These are phyloP conservation scores for Phasianus colchicus DNA, from an alignment of 2,113 vertebrate genomes.

Conservation along the genomic window DNA sequence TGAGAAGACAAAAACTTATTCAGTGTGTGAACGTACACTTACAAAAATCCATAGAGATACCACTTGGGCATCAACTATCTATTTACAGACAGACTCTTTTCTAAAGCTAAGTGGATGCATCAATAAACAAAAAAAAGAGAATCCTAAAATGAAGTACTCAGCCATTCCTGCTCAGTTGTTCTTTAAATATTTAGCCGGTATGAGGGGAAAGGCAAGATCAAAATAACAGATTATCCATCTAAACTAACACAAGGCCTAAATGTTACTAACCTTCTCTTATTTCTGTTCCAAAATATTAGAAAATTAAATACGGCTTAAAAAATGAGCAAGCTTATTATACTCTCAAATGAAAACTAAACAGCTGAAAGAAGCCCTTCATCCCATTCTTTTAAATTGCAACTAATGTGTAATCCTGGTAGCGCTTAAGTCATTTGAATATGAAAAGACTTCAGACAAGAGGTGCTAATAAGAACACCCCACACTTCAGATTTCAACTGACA, in stretches of 20 bases:
- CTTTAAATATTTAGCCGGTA: neutral
- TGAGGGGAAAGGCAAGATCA: neutral
- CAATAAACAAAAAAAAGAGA: neutral
- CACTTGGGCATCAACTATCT: neutral
- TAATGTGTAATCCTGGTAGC: constrained; percentile 31
- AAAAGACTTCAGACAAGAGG: constrained; percentile 63
- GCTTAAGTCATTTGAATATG: constrained; percentile 75
- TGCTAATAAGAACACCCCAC: constrained; percentile 53
- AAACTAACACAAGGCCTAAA: neutral
- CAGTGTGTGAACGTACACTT: neutral
- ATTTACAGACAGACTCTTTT: neutral
- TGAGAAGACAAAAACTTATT: neutral
- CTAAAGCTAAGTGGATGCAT: neutral
- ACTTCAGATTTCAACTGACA: constrained; percentile 35
- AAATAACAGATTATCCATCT: neutral
- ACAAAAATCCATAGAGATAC: neutral
- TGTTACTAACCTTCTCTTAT: neutral
- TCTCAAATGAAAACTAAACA: constrained; percentile 33
- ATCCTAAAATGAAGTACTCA: neutral
- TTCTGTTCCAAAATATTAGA: neutral
- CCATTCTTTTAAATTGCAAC: constrained; percentile 4
- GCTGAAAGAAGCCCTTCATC: constrained; percentile 12
- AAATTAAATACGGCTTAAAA: constrained; percentile 41
- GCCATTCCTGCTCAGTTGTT: neutral
- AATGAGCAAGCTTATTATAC: constrained; percentile 1